Evolutionary conservation across 2,113 vertebrate genomes (phyloP).

Genomic region (Anas platyrhynchos): DNA sequence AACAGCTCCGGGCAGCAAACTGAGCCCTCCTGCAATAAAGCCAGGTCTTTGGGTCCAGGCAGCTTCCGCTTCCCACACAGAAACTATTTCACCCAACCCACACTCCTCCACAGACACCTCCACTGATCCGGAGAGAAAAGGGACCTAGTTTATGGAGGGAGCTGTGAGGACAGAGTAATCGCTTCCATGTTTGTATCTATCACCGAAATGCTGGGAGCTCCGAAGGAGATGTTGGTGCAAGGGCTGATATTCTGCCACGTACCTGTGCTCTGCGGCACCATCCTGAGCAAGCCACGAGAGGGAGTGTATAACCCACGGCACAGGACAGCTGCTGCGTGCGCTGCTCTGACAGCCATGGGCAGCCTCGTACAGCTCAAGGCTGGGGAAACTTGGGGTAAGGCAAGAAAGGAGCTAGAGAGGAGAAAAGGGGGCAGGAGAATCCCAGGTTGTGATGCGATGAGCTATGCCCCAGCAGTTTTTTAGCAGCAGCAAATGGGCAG

Average conservation of each 20-base stretch:
- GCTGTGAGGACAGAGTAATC: not conserved
- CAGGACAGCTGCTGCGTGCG: fast-evolving
- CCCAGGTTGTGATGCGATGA: not conserved
- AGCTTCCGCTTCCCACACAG: not conserved
- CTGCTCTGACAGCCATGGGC: not conserved
- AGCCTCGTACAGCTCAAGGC: no score
- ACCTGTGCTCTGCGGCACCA: not conserved
- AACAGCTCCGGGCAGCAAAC: not conserved
- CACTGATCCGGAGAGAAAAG: not conserved
- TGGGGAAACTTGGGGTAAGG: not conserved
- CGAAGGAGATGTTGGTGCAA: not conserved
- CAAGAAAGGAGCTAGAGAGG: not conserved
- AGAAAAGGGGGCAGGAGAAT: not conserved
- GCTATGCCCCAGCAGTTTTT: not conserved
- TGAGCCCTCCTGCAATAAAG: not conserved
- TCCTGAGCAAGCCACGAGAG: not conserved
- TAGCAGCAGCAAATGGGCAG: not conserved
- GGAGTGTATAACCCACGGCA: not conserved
- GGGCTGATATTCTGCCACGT: not conserved
- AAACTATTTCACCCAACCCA: not conserved
- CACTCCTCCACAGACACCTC: not conserved
- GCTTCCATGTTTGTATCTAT: not conserved
- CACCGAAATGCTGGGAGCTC: not conserved
- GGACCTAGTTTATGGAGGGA: not conserved
- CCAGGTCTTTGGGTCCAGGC: not conserved